Conservation (phyloP, 35 echinoderm and acorn worm species). For the Heliocidaris tuberculata region DNA sequence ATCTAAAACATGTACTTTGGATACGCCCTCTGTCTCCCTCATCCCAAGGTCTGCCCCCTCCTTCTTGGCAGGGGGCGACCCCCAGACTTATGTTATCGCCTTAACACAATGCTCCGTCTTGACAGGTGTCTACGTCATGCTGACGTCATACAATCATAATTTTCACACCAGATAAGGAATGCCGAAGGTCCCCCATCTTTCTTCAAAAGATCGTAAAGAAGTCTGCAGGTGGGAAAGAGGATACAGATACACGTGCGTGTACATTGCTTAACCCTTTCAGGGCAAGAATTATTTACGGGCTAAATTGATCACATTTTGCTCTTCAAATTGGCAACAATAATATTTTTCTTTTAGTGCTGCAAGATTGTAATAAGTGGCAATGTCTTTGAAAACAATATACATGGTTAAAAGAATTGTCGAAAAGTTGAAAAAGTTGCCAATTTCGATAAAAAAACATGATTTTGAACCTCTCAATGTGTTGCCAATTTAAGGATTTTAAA, state of each 20-base stretch:
- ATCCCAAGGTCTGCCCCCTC: not conserved
- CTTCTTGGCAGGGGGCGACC: not conserved
- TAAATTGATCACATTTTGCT: too few species aligned
- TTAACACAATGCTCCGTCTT: not conserved
- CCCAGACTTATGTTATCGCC: not conserved
- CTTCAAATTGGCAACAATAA: too few species aligned
- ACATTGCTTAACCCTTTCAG: too few species aligned
- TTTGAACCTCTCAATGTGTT: too few species aligned
- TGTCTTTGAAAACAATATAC: too few species aligned
- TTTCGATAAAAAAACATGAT: too few species aligned
- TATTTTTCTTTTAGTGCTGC: too few species aligned
- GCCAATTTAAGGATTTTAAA: too few species aligned
- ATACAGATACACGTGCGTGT: not conserved
- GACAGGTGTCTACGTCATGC: conserved; percentile 24
- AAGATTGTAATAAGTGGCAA: too few species aligned
- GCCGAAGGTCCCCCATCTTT: not conserved
- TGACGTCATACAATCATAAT: conserved; percentile 20
- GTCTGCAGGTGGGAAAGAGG: not conserved
- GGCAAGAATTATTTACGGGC: too few species aligned
- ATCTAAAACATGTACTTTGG: not conserved
- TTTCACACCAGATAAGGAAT: not conserved
- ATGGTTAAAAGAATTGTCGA: too few species aligned
- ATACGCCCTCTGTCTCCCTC: not conserved
- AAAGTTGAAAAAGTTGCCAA: too few species aligned
- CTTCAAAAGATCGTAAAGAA: not conserved